phyloP scores from a whole-genome alignment of 23 tunicate genomes.

The Styela plicata region DNA sequence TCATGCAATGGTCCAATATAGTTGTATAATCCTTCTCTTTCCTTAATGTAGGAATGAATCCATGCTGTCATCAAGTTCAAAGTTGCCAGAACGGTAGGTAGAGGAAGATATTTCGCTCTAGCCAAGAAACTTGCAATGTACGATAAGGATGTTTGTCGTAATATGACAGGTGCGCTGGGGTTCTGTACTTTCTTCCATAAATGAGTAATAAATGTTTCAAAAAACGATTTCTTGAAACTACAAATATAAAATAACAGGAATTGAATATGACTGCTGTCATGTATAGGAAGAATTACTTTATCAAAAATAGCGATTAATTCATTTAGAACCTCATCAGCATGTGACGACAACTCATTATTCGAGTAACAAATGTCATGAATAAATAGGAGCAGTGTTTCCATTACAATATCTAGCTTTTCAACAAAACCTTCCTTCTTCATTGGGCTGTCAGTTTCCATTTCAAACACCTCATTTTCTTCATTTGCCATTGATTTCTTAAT shows the following conservation, averaged over 20 bases:
- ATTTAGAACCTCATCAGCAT: constrained; percentile 37
- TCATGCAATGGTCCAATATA: not conserved
- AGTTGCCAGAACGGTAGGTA: constrained; percentile 23
- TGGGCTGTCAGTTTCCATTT: constrained; percentile 27
- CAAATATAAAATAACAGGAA: constrained; percentile 61
- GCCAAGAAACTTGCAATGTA: constrained; percentile 68
- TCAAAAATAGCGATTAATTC: constrained; percentile 56
- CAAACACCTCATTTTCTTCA: constrained; percentile 38
- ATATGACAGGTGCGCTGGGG: constrained; percentile 10
- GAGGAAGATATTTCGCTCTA: constrained; percentile 42
- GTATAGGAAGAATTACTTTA: constrained; percentile 45
- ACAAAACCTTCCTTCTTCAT: constrained; percentile 31
- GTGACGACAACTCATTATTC: constrained; percentile 35
- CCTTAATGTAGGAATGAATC: constrained; percentile 36
- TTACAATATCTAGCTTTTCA: constrained; percentile 37
- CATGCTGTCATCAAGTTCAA: constrained; percentile 36
- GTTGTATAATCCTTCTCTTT: constrained; percentile 3
- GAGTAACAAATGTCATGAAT: constrained; percentile 37
- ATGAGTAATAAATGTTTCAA: constrained; percentile 31
- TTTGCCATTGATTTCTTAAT: constrained; percentile 17
- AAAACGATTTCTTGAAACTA: constrained; percentile 48
- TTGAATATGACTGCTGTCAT: constrained; percentile 60
- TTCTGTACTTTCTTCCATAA: constrained; percentile 46
- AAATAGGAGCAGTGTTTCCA: constrained; percentile 42
- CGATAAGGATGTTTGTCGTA: constrained; percentile 48